Evolutionary conservation across 2,113 vertebrate genomes (phyloP).

Genomic region (Plotosus lineatus): DNA sequence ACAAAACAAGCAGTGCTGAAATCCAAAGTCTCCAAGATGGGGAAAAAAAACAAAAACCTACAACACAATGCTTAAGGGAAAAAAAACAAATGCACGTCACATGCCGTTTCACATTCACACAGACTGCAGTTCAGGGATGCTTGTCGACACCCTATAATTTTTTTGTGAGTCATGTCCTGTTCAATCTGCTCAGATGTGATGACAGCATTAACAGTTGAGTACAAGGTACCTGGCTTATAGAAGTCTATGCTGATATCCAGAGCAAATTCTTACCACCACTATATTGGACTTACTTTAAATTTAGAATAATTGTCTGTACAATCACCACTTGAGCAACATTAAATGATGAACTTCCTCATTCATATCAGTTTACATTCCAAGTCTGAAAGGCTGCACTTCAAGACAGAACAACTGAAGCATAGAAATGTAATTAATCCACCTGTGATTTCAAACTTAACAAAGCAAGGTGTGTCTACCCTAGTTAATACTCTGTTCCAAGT

Average conservation of each 20-base stretch:
- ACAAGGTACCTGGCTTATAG: background rate
- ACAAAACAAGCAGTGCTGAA: no score
- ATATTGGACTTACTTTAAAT: background rate
- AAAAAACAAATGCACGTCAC: background rate
- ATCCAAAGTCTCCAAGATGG: no score
- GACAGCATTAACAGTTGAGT: conserved; percentile 4
- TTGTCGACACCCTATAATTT: conserved; percentile 7
- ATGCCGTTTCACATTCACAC: background rate
- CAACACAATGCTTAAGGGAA: background rate
- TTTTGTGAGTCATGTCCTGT: background rate
- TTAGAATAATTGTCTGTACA: background rate
- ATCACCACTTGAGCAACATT: background rate
- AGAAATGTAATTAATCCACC: background rate
- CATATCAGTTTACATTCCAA: background rate
- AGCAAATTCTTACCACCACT: background rate
- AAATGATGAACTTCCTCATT: background rate
- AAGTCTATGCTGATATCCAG: background rate
- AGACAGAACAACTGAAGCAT: background rate
- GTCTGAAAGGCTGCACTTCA: background rate
- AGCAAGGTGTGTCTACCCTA: background rate
- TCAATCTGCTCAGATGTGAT: background rate
- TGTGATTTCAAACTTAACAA: background rate
- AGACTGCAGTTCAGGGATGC: background rate
- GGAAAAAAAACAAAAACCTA: no score
- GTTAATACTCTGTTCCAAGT: background rate